These are phyloP conservation scores for Emys orbicularis DNA, from an alignment of 2,797 vertebrate species.

Conservation along the genomic window DNA sequence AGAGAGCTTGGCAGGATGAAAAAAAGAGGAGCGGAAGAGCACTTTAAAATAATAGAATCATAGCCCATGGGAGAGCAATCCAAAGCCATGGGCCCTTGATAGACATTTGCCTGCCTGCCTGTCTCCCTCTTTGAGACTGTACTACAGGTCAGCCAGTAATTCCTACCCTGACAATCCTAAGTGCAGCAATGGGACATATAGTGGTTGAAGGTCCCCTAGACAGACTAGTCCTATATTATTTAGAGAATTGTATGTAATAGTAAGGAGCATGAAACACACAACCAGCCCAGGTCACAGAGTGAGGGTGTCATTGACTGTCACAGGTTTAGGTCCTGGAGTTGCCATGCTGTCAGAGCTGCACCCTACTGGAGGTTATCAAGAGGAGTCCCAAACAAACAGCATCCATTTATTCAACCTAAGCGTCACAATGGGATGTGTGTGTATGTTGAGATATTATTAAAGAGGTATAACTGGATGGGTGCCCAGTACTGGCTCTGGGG, in stretches of 20 bases:
- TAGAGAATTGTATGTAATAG: background rate
- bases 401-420: background rate
- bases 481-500: background rate
- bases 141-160: background rate
- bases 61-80: background rate
- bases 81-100: background rate
- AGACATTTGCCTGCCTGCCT: background rate
- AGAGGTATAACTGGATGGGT: background rate
- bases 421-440: background rate
- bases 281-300: background rate
- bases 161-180: background rate
- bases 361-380: background rate
- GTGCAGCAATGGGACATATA: background rate
- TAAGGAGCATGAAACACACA: background rate
- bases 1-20: background rate
- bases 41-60: background rate
- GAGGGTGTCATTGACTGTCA: background rate
- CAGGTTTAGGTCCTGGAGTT: background rate
- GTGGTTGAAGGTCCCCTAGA: background rate
- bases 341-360: background rate
- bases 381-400: background rate
- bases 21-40: no score
- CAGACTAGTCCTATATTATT: background rate
- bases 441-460: background rate
- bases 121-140: background rate